Evolutionary conservation across 2,888 invertebrate genomes (phyloP), one percentile per base, ranked within the genome.

Genomic region (Magallana nippona): DNA sequence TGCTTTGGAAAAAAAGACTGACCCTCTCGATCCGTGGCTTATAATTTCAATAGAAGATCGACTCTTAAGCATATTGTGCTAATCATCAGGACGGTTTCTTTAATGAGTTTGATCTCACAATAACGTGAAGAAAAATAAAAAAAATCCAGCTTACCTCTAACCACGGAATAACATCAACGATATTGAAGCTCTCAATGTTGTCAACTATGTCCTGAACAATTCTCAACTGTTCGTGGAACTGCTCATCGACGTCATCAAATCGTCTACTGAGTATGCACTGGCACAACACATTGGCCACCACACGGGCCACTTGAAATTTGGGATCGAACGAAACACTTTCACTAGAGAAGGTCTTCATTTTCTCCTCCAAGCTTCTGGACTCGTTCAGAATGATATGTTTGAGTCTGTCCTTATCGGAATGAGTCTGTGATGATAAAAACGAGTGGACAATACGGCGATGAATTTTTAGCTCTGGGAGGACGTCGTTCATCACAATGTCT

Each of bases 171-270:
- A 88, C 71, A 83, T 88, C 87, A 8, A 88, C 87, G 55, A 88
- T 85, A 32, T 88, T 86, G 32, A 88, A 88, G 44, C 86, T 88
- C 62, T 88, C 87, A 19, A 88, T 88, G 63, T 82, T 88, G 58
- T 88, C 87, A 13, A 88, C 85, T 60, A 88, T 88, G 63, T 88
- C 87, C 63, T 88, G 87, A 17, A 88, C 80, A 2, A 88, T 86
- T 27, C 82, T 78, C 15, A 88, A 82, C 56, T 88, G 87, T 27
- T 81, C 57, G 22, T 84, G 84, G 62, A 88, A 86, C 19, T 82
- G 81, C 27, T 85, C 87, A 55, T 88, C 86, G 13, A 86, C 87
- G 22, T 82, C 79, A 15, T 85, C 84, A 62, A 88, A 88, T 10
- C 87, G 71, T 17, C 83, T 62, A 32, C 85, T 86, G 2, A 88